Evolutionary conservation across 2,113 vertebrate genomes (phyloP).

Genomic region (Progne subis): DNA sequence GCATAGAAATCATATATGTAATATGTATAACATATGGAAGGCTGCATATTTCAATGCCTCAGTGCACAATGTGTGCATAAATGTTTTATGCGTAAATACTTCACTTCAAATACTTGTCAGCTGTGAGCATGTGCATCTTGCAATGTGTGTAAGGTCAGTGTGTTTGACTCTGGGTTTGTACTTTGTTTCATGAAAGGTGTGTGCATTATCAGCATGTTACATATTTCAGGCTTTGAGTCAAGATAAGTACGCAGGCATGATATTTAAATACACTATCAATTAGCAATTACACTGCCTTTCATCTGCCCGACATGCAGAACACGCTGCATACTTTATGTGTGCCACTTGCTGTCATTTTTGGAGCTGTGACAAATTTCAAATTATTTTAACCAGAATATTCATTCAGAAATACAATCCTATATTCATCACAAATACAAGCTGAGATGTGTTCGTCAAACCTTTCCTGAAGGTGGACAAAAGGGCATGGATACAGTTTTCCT

Average conservation of each 20-base stretch:
- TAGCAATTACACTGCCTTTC: background rate
- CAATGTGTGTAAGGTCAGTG: background rate
- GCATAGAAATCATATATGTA: background rate
- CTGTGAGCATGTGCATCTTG: background rate
- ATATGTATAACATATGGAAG: background rate
- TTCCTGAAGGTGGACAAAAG: background rate
- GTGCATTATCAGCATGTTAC: background rate
- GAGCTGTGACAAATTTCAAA: background rate
- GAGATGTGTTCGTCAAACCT: background rate
- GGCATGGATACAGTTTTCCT: background rate
- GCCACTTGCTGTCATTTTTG: background rate
- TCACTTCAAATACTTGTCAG: background rate
- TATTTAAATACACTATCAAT: background rate
- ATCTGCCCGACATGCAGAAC: background rate
- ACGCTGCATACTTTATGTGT: accelerated
- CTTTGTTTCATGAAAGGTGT: background rate
- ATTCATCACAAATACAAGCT: background rate
- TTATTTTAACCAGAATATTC: background rate
- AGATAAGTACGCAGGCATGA: background rate
- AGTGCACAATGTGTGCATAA: background rate
- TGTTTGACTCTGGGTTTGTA: background rate
- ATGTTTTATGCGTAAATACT: background rate
- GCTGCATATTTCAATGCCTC: background rate
- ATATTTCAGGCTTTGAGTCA: background rate
- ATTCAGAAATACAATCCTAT: background rate